Evolutionary conservation across 2,797 vertebrate species (phyloP).

Genomic region (Natrix natrix): DNA sequence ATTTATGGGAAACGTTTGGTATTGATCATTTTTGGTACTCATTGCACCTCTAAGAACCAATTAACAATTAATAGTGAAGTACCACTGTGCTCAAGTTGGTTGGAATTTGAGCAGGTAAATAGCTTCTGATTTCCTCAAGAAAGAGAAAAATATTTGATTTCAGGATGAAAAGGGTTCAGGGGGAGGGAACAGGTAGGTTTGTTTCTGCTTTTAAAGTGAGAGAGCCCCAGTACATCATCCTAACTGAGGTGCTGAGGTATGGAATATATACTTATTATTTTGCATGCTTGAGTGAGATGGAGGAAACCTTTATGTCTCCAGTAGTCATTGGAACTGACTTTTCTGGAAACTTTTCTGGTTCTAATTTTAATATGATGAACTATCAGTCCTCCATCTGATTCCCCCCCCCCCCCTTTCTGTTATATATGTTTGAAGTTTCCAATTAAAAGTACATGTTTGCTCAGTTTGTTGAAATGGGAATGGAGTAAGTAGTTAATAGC

Average conservation of each 20-base stretch:
- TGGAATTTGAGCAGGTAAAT: not conserved
- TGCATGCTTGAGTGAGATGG: not conserved
- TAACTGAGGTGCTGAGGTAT: not conserved
- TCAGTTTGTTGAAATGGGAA: conserved; percentile 57
- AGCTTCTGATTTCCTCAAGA: not conserved
- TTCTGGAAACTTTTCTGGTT: not conserved
- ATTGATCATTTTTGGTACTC: not conserved
- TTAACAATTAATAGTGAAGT: not conserved
- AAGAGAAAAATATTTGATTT: not conserved
- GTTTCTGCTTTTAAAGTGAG: not conserved
- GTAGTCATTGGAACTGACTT: not conserved
- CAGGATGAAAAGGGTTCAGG: not conserved
- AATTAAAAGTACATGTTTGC: conserved; percentile 1
- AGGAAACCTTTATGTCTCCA: not conserved
- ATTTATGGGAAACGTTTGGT: not conserved
- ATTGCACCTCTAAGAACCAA: not conserved
- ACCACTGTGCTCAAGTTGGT: not conserved
- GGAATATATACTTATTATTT: too few species aligned
- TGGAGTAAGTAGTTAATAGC: conserved; percentile 33
- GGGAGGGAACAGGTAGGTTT: not conserved
- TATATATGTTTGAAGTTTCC: not conserved
- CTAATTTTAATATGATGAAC: not conserved
- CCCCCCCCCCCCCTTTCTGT: not conserved
- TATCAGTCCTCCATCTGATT: not conserved
- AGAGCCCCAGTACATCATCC: not conserved